Evolutionary conservation across 2,797 vertebrate genomes (phyloP).

Genomic region (Sitta carolinensis): DNA sequence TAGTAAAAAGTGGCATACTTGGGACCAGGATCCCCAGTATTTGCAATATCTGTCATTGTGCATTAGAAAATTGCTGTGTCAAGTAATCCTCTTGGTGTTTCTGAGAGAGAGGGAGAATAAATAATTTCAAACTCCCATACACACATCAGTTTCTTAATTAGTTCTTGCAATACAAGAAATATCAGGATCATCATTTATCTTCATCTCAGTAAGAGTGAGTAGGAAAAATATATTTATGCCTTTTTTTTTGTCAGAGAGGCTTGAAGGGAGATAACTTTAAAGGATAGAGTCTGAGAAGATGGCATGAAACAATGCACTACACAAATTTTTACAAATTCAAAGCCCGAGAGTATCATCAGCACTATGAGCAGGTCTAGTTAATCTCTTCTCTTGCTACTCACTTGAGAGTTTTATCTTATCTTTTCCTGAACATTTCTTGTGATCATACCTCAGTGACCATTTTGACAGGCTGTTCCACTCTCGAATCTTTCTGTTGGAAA

Average conservation of each 20-base stretch:
- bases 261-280: not conserved
- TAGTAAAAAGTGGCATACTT: not conserved
- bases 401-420: not conserved
- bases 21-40: not conserved
- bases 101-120: not conserved
- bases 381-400: not conserved
- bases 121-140: not conserved
- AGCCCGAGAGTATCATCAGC: not conserved
- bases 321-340: not conserved
- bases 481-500: conserved; percentile 3
- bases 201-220: not conserved
- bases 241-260: not conserved
- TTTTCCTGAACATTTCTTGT: not conserved
- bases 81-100: not conserved
- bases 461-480: not conserved
- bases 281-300: not conserved
- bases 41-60: not conserved
- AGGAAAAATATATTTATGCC: not conserved
- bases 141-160: not conserved
- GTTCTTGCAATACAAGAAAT: not conserved
- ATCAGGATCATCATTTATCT: not conserved
- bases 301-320: not conserved
- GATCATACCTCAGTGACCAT: not conserved
- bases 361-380: not conserved
- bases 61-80: not conserved